Base-by-base conservation (phyloP, 2,113 vertebrate species). In the Actenoides hombroni region DNA sequence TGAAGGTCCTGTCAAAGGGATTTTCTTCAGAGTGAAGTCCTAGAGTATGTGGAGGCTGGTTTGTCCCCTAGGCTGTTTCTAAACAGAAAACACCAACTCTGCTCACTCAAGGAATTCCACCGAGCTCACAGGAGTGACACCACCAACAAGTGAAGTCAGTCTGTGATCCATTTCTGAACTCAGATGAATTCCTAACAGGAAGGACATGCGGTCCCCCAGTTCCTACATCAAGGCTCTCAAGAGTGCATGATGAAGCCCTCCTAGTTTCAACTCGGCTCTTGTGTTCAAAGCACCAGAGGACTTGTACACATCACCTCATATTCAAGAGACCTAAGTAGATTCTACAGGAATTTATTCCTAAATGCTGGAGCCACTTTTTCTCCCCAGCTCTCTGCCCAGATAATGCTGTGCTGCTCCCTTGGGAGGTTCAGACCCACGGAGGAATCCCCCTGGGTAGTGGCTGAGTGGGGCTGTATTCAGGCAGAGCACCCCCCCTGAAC, bases 11-110 rank as follows among this genome's bases (percentile, higher is more conserved):
- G 75, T 92, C 73, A 64, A 25, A 88, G 94, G 96, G 95, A 96
- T 91, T 98, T 98, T 97, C 90, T 96, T 77, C 65, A 87, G 75
- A 92, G 54, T 74, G 68, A 80, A 79, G 86, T 68, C 74, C 79
- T 42, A 65, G 49, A 51, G 18, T 16, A 13, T 8, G 6, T 19
- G 53, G 37, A 93, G 75, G 60, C 53, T 82, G 31, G 7, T 61
- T 76, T 92, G 80, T 83, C 59, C 76, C 70, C 37, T 37, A 31
- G 68, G 6, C 35, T 10, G 1, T 64, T 94, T 90, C 78, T 80
- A 46, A 87, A 56, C 6, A 90, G 35, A 84, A 71, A 67, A 68
- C 57, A 53, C 31, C 7, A 37, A 39, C 42, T 53, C 60, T 82
- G 71, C 60, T 78, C 75, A 3, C 60, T 70, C 85, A 76, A 73